phyloP scores from a whole-genome alignment of 2,888 invertebrate genomes.

The Cosmorhoe ocellata region DNA sequence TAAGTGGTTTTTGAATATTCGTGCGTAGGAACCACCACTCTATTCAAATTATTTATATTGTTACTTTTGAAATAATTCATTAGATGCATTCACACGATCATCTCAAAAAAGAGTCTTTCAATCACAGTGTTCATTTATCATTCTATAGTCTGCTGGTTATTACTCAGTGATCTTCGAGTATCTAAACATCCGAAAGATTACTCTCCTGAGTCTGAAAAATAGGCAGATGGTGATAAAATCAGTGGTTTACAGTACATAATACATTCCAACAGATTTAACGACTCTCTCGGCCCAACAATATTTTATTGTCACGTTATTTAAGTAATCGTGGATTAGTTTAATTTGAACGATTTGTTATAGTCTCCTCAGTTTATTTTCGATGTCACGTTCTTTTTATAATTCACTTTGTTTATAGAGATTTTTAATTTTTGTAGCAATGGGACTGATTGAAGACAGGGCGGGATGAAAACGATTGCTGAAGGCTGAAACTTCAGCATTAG shows the following conservation, averaged over 20 bases:
- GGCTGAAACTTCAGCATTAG: too few species aligned
- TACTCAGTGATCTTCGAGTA: conserved; percentile 25
- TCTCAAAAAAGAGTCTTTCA: too few species aligned
- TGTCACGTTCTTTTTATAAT: not conserved
- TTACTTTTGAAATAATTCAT: too few species aligned
- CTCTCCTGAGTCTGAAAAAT: conserved; percentile 44
- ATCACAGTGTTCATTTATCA: too few species aligned
- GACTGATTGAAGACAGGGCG: too few species aligned
- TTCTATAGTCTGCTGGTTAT: not conserved
- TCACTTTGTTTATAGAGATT: too few species aligned
- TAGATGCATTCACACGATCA: too few species aligned
- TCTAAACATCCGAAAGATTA: conserved; percentile 34
- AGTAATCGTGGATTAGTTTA: conserved; percentile 62
- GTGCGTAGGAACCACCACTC: too few species aligned
- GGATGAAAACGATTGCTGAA: too few species aligned
- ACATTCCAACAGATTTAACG: conserved; percentile 61
- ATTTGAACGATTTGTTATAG: conserved; percentile 66
- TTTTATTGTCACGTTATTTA: conserved; percentile 73
- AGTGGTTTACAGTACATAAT: conserved; percentile 45
- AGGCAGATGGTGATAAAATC: conserved; percentile 42
- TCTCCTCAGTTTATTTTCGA: conserved; percentile 54
- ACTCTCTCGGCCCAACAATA: conserved; percentile 50
- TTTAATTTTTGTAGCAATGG: too few species aligned
- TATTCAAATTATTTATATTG: too few species aligned
- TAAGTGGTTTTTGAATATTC: too few species aligned